A percentile compares a stretch with the other conserved stretches of the same genome.
Evolutionary conservation across 2,113 vertebrate genomes (phyloP).

Genomic region (Damaliscus lunatus): DNA sequence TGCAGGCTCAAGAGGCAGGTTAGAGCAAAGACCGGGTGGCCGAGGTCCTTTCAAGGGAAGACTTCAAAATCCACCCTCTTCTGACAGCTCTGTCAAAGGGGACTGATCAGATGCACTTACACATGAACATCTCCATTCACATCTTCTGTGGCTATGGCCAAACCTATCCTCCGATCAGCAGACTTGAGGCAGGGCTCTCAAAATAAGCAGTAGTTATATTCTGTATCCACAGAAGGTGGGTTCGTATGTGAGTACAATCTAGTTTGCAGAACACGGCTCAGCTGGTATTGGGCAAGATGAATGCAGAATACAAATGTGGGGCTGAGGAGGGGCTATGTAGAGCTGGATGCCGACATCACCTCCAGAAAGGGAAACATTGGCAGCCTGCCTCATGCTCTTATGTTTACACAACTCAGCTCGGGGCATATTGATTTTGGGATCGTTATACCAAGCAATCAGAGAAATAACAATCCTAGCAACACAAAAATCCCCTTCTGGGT

Average conservation of each 20-base stretch:
- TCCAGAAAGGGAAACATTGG: conserved; percentile 24
- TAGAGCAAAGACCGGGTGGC: conserved; percentile 61
- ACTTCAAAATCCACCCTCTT: conserved; percentile 67
- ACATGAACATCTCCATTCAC: conserved; percentile 40
- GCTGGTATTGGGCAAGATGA: conserved; percentile 31
- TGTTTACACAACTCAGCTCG: conserved; percentile 28
- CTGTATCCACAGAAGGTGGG: not conserved
- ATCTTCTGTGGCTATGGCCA: not conserved
- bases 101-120: conserved; percentile 53
- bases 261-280: conserved; percentile 55
- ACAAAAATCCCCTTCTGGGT: not conserved
- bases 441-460: conserved; percentile 27
- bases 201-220: not conserved
- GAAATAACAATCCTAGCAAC: conserved; percentile 32
- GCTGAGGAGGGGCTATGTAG: conserved; percentile 3
- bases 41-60: conserved; percentile 65
- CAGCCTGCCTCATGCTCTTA: not conserved
- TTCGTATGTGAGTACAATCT: not conserved
- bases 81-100: conserved; percentile 75
- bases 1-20: conserved; percentile 69
- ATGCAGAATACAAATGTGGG: conserved; percentile 67
- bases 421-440: conserved; percentile 27
- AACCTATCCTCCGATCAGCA: not conserved
- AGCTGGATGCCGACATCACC: conserved; percentile 35
- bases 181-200: conserved; percentile 32